Conservation (phyloP, 2,797 vertebrate species). For the Phaenicophaeus curvirostris region DNA sequence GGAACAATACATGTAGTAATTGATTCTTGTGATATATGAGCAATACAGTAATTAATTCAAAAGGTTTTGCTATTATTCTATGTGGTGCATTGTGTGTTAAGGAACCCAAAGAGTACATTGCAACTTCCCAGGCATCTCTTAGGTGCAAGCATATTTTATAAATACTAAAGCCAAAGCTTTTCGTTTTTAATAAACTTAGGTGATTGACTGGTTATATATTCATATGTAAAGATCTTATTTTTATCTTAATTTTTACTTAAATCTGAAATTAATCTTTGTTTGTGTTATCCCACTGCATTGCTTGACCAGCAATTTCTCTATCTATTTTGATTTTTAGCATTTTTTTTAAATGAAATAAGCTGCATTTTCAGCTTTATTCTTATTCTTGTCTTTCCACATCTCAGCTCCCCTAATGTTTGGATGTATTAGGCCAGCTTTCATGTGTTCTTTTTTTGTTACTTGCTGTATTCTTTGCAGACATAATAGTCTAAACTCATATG, state of each 20-base stretch:
- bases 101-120: not conserved
- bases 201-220: not conserved
- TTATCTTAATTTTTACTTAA: not conserved
- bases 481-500: not conserved
- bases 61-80: not conserved
- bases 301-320: not conserved
- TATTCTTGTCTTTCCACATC: not conserved
- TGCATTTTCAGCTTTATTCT: not conserved
- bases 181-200: not conserved
- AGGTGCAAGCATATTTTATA: not conserved
- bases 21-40: constrained; percentile 37
- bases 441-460: not conserved
- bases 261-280: not conserved
- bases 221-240: not conserved
- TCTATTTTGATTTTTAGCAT: not conserved
- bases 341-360: not conserved
- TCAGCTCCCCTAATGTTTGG: not conserved
- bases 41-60: constrained; percentile 17
- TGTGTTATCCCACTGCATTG: not conserved
- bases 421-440: not conserved
- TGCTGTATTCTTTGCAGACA: accelerated
- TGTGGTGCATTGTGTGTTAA: not conserved
- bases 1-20: not conserved
- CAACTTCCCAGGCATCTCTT: not conserved
- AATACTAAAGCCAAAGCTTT: not conserved